These are phyloP conservation scores for Rhizoglyphus robini DNA, from an alignment of 1,140 invertebrate species.

Conservation along the genomic window DNA sequence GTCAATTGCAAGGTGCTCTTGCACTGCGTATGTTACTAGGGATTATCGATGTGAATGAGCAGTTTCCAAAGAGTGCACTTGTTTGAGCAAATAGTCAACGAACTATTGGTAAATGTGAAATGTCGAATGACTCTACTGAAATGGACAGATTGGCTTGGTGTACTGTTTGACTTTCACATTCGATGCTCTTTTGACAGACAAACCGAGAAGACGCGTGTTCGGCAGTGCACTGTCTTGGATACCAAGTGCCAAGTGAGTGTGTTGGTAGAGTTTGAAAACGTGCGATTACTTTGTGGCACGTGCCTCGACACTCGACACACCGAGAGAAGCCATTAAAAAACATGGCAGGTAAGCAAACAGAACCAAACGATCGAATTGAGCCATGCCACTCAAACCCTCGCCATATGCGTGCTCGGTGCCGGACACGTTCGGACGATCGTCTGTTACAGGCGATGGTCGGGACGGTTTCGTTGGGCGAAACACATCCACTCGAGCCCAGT, in stretches of 20 bases:
- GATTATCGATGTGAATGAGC: too few species aligned
- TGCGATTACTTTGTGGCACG: neutral
- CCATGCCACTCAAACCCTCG: neutral
- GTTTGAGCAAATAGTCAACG: too few species aligned
- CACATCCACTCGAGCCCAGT: neutral
- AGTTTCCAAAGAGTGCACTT: too few species aligned
- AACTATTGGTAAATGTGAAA: too few species aligned
- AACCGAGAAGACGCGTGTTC: too few species aligned
- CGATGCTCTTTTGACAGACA: too few species aligned
- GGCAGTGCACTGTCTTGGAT: neutral
- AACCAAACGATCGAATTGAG: neutral
- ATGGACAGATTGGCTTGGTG: too few species aligned
- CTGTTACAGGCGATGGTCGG: neutral
- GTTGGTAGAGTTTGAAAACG: neutral
- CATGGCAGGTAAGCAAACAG: slow-evolving; percentile 7
- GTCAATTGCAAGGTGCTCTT: too few species aligned
- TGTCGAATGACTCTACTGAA: too few species aligned
- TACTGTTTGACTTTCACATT: too few species aligned
- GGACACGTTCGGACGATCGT: neutral
- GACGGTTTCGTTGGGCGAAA: neutral
- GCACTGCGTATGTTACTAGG: too few species aligned
- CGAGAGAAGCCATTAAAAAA: neutral
- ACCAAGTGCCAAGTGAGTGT: neutral
- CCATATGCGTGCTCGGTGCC: neutral
- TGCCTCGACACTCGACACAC: slow-evolving; percentile 12